Base-by-base conservation (phyloP, 2,797 vertebrate species). In the Amphiprion clarkii region DNA sequence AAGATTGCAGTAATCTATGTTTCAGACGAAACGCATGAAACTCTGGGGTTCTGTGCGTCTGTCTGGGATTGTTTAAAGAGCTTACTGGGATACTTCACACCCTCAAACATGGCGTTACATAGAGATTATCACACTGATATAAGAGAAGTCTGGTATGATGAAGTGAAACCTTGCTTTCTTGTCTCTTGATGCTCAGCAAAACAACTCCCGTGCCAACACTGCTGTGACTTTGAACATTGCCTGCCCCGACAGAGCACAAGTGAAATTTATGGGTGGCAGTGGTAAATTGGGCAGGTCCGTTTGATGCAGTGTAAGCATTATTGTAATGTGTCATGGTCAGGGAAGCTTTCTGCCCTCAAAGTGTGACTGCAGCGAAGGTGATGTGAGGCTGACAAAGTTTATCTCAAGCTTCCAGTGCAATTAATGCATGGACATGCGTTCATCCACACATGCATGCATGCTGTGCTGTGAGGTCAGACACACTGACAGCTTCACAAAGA, bases 281-380 rank as follows among this genome's bases (percentile, higher is more conserved):
- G 82, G 59, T 58, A 86, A 84, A 82, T 83, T 79, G 79, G 82
- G 75, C 71, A 80, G 82, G 71, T 86, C 76, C 73, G 58, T 86
- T 82, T 92, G 84, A 88, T 89, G 93, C 92, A 83, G 84, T 72
- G 88, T 89, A 87, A 90, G 90, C 86, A 82, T 82, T 91, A 86
- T 88, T 88, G 74, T 88, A 87, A 87, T 91, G 81, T 90, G 81
- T 88, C 87, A 90, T 74, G 83, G 86, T 76, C 86, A 80, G 81
- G 76, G 70, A 87, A 76, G 61, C 67, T 76, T 74, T 84, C 77
- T 87, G 82, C 89, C 85, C 87, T 85, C 70, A 86, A 21, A 59
- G 77, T 6, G 36, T 71, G 60, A 71, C 85, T 78, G 87, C 83
- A 85, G 69, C 82, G 58, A 82, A 79, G 83, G 85, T 81, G 74